These are phyloP conservation scores for Linurgus olivaceus DNA, from an alignment of 2,797 vertebrate species.

Conservation along the genomic window DNA sequence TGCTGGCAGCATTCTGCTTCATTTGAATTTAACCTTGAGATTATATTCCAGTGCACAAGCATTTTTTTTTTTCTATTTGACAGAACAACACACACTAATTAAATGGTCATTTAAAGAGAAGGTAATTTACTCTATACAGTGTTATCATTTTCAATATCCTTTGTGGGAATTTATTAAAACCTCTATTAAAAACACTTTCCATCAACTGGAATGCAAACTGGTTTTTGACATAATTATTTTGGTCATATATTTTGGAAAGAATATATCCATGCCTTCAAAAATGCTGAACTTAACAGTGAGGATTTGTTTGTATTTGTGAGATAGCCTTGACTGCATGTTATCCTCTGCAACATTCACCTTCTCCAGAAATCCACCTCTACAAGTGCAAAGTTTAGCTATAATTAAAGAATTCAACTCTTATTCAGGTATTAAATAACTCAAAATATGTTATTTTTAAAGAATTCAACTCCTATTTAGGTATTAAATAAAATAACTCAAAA, in stretches of 20 bases:
- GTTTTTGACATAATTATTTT: background rate
- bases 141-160: background rate
- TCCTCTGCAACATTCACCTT: background rate
- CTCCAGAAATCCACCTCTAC: constrained; percentile 3
- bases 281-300: background rate
- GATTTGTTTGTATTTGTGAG: background rate
- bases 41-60: background rate
- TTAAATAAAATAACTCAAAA: constrained; percentile 62
- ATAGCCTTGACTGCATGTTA: background rate
- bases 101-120: background rate
- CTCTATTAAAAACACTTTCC: background rate
- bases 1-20: background rate
- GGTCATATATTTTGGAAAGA: background rate
- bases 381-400: constrained; percentile 46
- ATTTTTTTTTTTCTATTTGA: background rate
- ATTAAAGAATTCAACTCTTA: background rate
- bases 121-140: background rate
- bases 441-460: constrained; percentile 16
- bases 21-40: background rate
- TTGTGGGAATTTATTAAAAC: background rate
- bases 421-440: constrained; percentile 51
- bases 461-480: background rate
- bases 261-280: background rate
- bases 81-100: background rate
- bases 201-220: background rate